Percentiles rank a stretch among this genome's conserved stretches.
Conservation (phyloP, 1,140 invertebrate species). For the Octopus sinensis region DNA sequence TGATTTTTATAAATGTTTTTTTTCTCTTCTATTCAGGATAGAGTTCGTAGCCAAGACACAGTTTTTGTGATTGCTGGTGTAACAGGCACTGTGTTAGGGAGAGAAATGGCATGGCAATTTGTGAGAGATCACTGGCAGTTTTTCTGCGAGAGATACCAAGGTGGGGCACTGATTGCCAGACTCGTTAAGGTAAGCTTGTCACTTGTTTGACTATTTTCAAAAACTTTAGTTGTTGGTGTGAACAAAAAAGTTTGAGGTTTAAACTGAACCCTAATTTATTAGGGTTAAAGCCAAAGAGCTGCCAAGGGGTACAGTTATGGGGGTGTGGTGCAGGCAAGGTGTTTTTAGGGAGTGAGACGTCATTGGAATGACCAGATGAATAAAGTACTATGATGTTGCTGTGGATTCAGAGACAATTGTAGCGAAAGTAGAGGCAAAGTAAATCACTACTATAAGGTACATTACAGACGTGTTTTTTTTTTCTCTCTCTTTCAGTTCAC, state of each 20-base stretch:
- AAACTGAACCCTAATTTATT: background rate
- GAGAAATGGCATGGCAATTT: conserved; percentile 85
- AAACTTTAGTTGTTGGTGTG: background rate
- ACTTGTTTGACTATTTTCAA: background rate
- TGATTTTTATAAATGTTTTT: background rate
- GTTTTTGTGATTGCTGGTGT: conserved; percentile 84
- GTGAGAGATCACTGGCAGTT: conserved; percentile 80
- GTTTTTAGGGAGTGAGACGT: too few species aligned
- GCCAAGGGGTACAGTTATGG: too few species aligned
- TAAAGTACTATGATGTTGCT: too few species aligned
- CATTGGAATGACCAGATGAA: too few species aligned
- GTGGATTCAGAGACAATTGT: too few species aligned
- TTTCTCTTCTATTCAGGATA: conserved; percentile 64
- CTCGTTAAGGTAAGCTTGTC: conserved; percentile 66
- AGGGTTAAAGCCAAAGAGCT: background rate
- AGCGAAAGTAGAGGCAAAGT: too few species aligned
- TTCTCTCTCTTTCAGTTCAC: conserved; percentile 63
- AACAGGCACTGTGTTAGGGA: conserved; percentile 67
- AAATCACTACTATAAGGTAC: too few species aligned
- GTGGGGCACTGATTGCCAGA: conserved; percentile 75
- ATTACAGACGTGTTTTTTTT: conserved; percentile 6
- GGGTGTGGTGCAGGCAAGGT: too few species aligned
- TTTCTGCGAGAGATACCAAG: conserved; percentile 75
- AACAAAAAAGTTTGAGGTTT: background rate
- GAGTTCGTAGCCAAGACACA: conserved; percentile 87